Base-by-base conservation (phyloP, 2,888 invertebrate species). In the Plagodis dolabraria region DNA sequence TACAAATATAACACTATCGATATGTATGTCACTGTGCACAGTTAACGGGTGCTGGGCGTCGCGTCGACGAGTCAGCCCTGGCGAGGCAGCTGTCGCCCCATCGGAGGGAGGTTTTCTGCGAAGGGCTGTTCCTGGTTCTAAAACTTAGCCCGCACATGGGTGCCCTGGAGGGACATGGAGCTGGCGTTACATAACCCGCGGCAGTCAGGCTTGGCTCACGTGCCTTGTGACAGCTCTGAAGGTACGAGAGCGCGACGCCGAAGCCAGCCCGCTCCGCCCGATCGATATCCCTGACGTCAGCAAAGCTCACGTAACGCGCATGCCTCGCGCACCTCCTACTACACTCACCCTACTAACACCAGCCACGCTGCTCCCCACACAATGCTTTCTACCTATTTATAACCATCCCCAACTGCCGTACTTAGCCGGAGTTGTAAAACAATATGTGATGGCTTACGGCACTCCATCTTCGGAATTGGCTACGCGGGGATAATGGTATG, bases 101-200 rank as follows among this genome's bases (percentile, higher is more conserved):
- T 93, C 98, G 96, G 85, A 98, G 96, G 93, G 97, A 97, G 93
- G 98, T 98, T 95, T 97, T 98, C 94, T 98, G 98, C 94, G 97
- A 98, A 95, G 98, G 98, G 95, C 97, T 97, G 94, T 98, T 98
- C 93, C 97, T 96, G 92, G 98, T 98, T 94, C 96, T 97, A 96
- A 97, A 97, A 94, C 96, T 97, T 96, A 97, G 95, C 95, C 97
- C 97, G 95, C 96, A 97, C 98, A 98, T 98, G 96, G 96, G 85
- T 83, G 76, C 71, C 78, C 80, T 73, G 72, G 62, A 66, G 76
- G 74, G 83, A 82, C 91, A 89, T 88, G 75, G 72, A 72, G 68
- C 76, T 68, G 78, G 77, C 81, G 84, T 88, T 89, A 87, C 79
- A 80, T 86, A 86, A 87, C 75, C 75, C 75, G 75, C 65, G 72